Percentiles rank a stretch among this genome's conserved stretches.
phyloP scores from a whole-genome alignment of 1,140 invertebrate genomes.

The Anastrepha ludens region DNA sequence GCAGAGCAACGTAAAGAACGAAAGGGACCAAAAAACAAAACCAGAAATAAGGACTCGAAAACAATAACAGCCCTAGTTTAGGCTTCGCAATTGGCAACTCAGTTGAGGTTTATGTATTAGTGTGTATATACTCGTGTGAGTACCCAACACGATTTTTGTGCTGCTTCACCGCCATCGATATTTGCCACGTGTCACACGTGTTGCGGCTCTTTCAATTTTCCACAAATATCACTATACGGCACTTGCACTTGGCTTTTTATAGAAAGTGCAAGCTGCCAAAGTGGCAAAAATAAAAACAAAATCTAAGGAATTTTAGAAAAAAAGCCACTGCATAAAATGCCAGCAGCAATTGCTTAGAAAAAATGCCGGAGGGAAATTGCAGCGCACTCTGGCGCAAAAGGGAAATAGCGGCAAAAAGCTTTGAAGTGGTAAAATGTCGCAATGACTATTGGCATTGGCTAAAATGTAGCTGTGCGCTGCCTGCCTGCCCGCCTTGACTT shows the following conservation, averaged over 20 bases:
- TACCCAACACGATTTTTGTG: neutral
- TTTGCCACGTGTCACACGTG: conserved; percentile 43
- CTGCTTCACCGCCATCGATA: neutral
- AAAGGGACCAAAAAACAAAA: neutral
- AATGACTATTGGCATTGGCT: conserved; percentile 27
- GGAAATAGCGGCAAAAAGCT: conserved; percentile 6
- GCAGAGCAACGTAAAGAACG: neutral
- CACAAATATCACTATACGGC: neutral
- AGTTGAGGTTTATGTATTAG: neutral
- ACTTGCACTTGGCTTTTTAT: conserved; percentile 5
- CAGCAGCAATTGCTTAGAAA: neutral
- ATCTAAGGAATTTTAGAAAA: neutral
- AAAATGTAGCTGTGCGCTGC: neutral
- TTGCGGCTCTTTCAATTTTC: conserved; percentile 41
- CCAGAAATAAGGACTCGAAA: neutral
- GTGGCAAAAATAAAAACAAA: neutral
- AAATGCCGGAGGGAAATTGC: conserved; percentile 21
- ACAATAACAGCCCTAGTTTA: neutral
- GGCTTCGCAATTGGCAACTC: neutral
- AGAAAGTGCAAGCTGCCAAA: conserved; percentile 18
- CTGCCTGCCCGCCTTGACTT: neutral
- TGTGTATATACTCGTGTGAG: neutral
- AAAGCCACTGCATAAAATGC: neutral
- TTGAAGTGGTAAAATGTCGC: neutral
- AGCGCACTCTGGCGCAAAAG: neutral